Conservation (phyloP, 2,888 invertebrate species). For the Cryptus viduatorius region DNA sequence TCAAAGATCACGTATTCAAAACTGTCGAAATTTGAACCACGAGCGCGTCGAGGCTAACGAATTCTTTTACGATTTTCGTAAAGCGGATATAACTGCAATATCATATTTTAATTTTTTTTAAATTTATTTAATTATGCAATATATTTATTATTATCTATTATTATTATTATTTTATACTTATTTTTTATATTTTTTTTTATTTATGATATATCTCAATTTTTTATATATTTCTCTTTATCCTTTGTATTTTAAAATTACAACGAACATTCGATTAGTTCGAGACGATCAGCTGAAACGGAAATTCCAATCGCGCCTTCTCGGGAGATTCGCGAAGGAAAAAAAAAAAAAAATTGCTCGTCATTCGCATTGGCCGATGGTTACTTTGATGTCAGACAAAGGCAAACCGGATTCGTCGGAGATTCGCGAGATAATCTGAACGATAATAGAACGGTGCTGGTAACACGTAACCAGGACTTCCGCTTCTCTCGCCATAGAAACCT, state of each 20-base stretch:
- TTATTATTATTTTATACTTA: too few relatives aligned
- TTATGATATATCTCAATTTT: too few relatives aligned
- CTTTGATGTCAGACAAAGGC: conserved; percentile 51
- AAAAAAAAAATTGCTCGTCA: conserved; percentile 56
- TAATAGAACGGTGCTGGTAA: conserved; percentile 46
- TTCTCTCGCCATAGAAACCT: conserved; percentile 44
- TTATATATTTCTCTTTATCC: not conserved
- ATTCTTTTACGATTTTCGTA: too few relatives aligned
- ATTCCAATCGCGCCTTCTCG: conserved; percentile 47
- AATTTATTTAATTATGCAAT: too few relatives aligned
- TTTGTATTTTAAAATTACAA: not conserved
- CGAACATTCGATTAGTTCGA: not conserved
- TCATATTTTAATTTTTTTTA: too few relatives aligned
- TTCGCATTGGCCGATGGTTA: conserved; percentile 38
- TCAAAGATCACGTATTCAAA: too few relatives aligned
- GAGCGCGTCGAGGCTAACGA: too few relatives aligned
- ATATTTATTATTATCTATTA: too few relatives aligned
- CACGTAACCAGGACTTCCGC: conserved; percentile 63
- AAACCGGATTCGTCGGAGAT: conserved; percentile 44
- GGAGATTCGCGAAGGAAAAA: conserved; percentile 1
- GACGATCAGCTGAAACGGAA: conserved; percentile 39
- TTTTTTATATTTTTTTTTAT: too few relatives aligned
- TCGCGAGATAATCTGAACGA: conserved; percentile 39
- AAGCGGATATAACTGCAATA: too few relatives aligned
- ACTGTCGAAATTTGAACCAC: not conserved